Evolutionary conservation across 2,113 vertebrate genomes (phyloP), one percentile per base, ranked within the genome.

Genomic region (Dicrurus megarhynchus): DNA sequence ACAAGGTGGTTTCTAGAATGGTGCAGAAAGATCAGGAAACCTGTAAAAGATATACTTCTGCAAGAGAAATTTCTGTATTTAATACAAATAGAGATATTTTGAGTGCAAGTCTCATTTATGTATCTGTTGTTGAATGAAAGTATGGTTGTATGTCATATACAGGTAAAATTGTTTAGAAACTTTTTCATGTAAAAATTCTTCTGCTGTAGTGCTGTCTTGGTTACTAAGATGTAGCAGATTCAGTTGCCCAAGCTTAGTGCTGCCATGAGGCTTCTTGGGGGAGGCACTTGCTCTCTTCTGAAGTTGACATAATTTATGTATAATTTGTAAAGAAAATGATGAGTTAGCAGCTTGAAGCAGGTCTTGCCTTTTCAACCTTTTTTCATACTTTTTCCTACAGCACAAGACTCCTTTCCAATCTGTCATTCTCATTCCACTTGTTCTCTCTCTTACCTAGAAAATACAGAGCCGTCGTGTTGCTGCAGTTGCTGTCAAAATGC

Each of bases 401-500:
- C 30, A 30, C 47, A 87, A 61, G 35, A 7, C 18, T 95, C 22
- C 30, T 91, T 95, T 91, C 65, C 21, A 30, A 7, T 64, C 69
- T 80, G 56, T 67, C 37, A 19, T 84, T 84, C 91, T 86, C 30
- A 71, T 89, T 78, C 80, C 64, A n/a, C 35, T 61, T 91, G 7
- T 77, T 90, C 64, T 87, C 49, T 92, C 53, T 93, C 41, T 91
- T 59, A 77, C 20, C 49, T 89, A 87, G 85, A 78, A 78, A 81
- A 73, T 63, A 69, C 82, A 84, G 91, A 88, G 20, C 22, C 10
- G 0, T 92, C 2, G 0, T n/a, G 16, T 84, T 93, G 64, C 78
- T 93, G 61, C 88, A 74, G 39, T 84, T 93, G 85, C 82, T 92
- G 63, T 87, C 70, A 92, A 42, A 86, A 64, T 67, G 53, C 75